Evolutionary conservation across 2,888 invertebrate species (phyloP), one percentile per base, ranked within the genome.

Genomic region (Ametastegia equiseti): DNA sequence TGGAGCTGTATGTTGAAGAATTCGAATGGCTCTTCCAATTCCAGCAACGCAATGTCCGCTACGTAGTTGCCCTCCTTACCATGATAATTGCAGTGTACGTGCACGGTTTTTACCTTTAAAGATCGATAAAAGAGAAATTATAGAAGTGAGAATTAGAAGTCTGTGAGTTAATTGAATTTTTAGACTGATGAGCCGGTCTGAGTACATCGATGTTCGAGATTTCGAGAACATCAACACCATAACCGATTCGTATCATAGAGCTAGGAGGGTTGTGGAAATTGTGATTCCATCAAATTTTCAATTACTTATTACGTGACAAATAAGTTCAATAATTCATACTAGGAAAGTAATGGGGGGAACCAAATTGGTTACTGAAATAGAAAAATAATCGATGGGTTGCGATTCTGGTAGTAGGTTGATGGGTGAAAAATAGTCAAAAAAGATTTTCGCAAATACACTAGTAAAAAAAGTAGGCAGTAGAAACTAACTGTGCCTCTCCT

Each of bases 1-100:
- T 88, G 86, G 0, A 88, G 86, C 4, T 87, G 86, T 77, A 92
- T 88, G n/a, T 92, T 90, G 5, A 91, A 87, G 23, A 91, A 89
- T 5, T 57, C 80, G 54, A 91, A 88, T 1, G 89, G 82, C 45
- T 81, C n/a, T 5, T 84, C 83, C 36, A 90, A 80, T 42, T 88
- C 85, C 67, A 91, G 80, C 67, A 91, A 84, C 6, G 91, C 91
- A 57, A 91, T 90, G 78, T 91, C 91, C n/a, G 81, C 82, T 1
- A 84, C 87, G 65, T 89, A 90, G 79, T 89, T 88, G 80, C 91
- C 91, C 23, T 81, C 81, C 0, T 84, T 33, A 6, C 91, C 91
- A 19, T 84, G 79, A 75, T 90, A 91, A 30, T 83, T 85, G 75
- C 91, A 90, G 9, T 81, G 73, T 3, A 87, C 79, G 81, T 87